Evolutionary conservation across 1,140 invertebrate genomes (phyloP).

Genomic region (Drosophila azteca): DNA sequence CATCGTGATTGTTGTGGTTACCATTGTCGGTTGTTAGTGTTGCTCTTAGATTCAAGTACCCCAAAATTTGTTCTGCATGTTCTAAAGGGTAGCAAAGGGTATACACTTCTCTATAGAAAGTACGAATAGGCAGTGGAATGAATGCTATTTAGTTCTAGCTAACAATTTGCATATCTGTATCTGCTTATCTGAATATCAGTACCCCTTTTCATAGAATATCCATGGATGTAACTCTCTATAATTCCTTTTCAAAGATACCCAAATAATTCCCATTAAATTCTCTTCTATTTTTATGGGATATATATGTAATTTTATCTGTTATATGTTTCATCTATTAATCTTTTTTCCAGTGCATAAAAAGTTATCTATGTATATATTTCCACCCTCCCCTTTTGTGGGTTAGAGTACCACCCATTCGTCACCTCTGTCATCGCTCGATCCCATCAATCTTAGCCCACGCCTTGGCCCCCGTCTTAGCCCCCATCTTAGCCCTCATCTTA

Average conservation of each 20-base stretch:
- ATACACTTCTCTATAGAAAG: neutral
- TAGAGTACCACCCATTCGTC: neutral
- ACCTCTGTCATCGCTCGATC: neutral
- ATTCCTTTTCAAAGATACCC: neutral
- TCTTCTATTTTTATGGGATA: too few relatives aligned
- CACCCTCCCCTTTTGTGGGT: too few relatives aligned
- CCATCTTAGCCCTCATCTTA: neutral
- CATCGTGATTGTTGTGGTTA: conserved; percentile 24
- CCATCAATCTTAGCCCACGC: neutral
- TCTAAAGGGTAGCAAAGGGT: neutral
- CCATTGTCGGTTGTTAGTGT: conserved; percentile 1
- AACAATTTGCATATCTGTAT: too few relatives aligned
- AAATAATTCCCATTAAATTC: neutral
- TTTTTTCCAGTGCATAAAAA: too few relatives aligned
- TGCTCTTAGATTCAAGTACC: conserved; percentile 1
- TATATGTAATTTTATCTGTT: neutral
- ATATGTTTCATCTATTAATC: neutral
- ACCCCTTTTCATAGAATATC: too few relatives aligned
- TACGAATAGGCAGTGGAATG: too few relatives aligned
- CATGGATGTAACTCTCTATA: too few relatives aligned
- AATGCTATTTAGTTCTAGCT: too few relatives aligned
- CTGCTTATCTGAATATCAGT: too few relatives aligned
- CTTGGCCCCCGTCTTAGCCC: neutral
- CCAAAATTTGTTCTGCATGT: conserved; percentile 1
- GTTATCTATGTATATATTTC: neutral